Percentiles rank a stretch among this genome's conserved stretches.
These are phyloP conservation scores for Danio aesculapii DNA, from an alignment of 2,797 vertebrate genomes.

Conservation along the genomic window DNA sequence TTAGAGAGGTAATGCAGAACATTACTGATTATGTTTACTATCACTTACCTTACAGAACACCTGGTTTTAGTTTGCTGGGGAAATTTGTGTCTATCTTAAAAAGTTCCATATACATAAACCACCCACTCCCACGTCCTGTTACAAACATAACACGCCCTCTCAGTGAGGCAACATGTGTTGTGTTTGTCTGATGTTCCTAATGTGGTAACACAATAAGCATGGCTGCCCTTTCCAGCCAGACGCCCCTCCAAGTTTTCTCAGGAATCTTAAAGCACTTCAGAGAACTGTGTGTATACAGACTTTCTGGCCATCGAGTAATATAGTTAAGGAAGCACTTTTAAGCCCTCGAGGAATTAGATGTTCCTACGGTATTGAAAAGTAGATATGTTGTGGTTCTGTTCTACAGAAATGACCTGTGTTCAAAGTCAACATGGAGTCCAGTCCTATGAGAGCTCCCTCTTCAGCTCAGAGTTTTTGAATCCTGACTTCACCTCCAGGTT, in stretches of 20 bases:
- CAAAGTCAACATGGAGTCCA: slow-evolving; percentile 88
- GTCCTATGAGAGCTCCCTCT: slow-evolving; percentile 80
- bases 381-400: slow-evolving; percentile 55
- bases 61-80: neutral
- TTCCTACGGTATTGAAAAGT: slow-evolving; percentile 38
- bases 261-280: slow-evolving; percentile 37
- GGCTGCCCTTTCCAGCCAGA: slow-evolving; percentile 19
- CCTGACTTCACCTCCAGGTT: slow-evolving; percentile 86
- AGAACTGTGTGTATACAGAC: slow-evolving; percentile 9
- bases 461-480: slow-evolving; percentile 83
- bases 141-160: slow-evolving; percentile 26
- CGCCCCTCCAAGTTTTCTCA: slow-evolving; percentile 49
- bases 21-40: too few relatives aligned
- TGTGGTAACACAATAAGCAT: slow-evolving; percentile 46
- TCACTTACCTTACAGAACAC: neutral
- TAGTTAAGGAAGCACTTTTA: neutral
- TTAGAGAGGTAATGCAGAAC: neutral
- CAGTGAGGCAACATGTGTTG: slow-evolving; percentile 26
- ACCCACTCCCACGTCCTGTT: neutral
- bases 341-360: neutral
- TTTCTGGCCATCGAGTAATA: neutral
- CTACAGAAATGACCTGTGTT: slow-evolving; percentile 94
- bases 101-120: slow-evolving; percentile 5
- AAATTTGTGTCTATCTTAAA: slow-evolving; percentile 21
- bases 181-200: slow-evolving; percentile 23